Evolutionary conservation across 2,888 invertebrate genomes (phyloP).

Genomic region (Latrodectus elegans): DNA sequence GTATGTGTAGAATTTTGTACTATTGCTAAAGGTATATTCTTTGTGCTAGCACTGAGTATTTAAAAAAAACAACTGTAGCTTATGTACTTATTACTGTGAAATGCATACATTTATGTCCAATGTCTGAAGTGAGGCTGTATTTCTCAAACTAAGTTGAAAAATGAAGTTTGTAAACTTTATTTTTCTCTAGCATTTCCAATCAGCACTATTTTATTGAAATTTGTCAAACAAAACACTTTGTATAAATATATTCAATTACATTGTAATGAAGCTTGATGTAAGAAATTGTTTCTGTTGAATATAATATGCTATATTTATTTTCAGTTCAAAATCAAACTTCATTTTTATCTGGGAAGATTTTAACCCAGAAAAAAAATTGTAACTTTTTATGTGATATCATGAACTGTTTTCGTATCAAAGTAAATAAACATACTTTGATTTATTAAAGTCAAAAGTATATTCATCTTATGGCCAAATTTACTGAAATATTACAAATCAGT

Average conservation of each 20-base stretch:
- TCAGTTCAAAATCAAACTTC: too few relatives aligned
- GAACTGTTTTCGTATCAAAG: too few relatives aligned
- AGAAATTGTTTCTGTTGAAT: too few relatives aligned
- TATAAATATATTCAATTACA: background rate
- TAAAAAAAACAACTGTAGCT: constrained; percentile 32
- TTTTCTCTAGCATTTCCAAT: background rate
- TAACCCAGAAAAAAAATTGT: too few relatives aligned
- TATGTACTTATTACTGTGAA: constrained; percentile 8
- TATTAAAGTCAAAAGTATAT: too few relatives aligned
- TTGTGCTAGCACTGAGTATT: constrained; percentile 57
- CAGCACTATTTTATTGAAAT: background rate
- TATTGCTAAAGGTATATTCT: constrained; percentile 60
- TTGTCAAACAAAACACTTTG: background rate
- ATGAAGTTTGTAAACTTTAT: background rate
- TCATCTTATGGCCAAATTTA: too few relatives aligned
- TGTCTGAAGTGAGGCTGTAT: background rate
- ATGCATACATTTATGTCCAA: background rate
- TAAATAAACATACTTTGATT: too few relatives aligned
- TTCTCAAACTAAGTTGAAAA: background rate
- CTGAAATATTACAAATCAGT: too few relatives aligned
- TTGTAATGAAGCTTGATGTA: too few relatives aligned
- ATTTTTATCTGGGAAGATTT: too few relatives aligned
- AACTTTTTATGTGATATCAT: too few relatives aligned
- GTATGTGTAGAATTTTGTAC: constrained; percentile 55
- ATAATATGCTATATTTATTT: too few relatives aligned